These are phyloP conservation scores for Agonum fuliginosum DNA, from an alignment of 2,888 invertebrate genomes.

Conservation along the genomic window DNA sequence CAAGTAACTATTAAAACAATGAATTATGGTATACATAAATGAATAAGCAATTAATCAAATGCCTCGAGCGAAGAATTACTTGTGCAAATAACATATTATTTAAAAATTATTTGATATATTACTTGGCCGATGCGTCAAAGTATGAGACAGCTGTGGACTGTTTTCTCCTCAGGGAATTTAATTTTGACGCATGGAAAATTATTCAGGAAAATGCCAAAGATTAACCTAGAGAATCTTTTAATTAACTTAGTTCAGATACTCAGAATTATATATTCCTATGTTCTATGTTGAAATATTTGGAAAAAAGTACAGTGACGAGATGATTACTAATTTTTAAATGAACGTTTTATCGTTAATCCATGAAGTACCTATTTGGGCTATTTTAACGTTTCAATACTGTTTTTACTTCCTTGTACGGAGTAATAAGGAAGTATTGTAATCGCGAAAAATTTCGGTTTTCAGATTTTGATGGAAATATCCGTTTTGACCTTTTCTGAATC, in stretches of 20 bases:
- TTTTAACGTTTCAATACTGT: no score
- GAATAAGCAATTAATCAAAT: slow-evolving; percentile 15
- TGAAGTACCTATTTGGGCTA: no score
- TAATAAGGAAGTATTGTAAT: no score
- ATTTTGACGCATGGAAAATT: neutral
- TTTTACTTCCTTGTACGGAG: no score
- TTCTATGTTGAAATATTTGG: neutral
- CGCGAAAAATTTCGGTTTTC: no score
- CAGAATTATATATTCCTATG: slow-evolving; percentile 62
- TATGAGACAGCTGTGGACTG: slow-evolving; percentile 37
- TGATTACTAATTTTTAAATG: no score
- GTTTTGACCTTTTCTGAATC: no score
- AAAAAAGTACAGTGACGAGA: no score
- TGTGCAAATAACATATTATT: slow-evolving; percentile 50
- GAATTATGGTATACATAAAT: no score
- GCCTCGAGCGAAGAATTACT: slow-evolving; percentile 28
- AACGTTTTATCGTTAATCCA: no score
- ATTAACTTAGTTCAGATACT: slow-evolving; percentile 46
- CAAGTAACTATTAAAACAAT: neutral
- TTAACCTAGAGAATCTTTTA: neutral
- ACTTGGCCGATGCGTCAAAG: slow-evolving; percentile 26
- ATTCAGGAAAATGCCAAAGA: neutral
- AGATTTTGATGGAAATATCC: no score
- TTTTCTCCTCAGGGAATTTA: slow-evolving; percentile 7
- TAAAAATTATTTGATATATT: slow-evolving; percentile 51